These are phyloP conservation scores for Silurus aristotelis DNA, from an alignment of 2,797 vertebrate species.

Conservation along the genomic window DNA sequence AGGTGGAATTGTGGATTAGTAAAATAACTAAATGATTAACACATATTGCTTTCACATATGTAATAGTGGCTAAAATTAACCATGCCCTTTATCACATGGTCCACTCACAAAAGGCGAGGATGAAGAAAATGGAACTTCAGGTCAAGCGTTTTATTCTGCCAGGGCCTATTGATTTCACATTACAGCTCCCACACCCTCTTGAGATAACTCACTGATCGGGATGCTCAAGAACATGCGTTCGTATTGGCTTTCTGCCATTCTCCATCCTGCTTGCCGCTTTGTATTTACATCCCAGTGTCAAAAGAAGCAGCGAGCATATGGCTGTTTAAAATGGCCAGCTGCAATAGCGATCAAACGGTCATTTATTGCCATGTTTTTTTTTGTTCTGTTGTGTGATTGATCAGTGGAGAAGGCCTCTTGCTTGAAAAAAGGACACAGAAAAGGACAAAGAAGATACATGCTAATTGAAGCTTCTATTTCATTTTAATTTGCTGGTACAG, in stretches of 20 bases:
- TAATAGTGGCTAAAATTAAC: constrained; percentile 62
- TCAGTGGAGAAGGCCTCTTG: constrained; percentile 50
- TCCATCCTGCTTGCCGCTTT: constrained; percentile 71
- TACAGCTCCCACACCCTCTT: constrained; percentile 72
- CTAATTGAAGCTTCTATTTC: not conserved
- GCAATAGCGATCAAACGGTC: constrained; percentile 62
- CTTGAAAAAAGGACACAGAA: constrained; percentile 26
- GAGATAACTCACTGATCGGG: constrained; percentile 85
- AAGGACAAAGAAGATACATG: constrained; percentile 5
- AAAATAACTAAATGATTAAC: not conserved
- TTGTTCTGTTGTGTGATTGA: constrained; percentile 56
- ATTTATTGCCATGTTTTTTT: constrained; percentile 51
- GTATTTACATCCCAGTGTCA: constrained; percentile 61
- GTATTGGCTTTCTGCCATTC: constrained; percentile 90
- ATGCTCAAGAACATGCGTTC: constrained; percentile 76
- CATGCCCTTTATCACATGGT: constrained; percentile 58
- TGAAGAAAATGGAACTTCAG: constrained; percentile 63
- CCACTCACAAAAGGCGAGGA: constrained; percentile 52
- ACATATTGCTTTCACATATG: not conserved
- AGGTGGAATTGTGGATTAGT: not conserved
- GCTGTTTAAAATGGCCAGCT: constrained; percentile 68
- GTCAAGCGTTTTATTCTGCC: constrained; percentile 80
- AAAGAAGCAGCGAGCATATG: constrained; percentile 61
- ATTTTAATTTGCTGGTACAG: not conserved
- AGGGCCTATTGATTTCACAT: constrained; percentile 94